Base-by-base conservation (phyloP, 1,140 invertebrate species). In the Ladona fulva region DNA sequence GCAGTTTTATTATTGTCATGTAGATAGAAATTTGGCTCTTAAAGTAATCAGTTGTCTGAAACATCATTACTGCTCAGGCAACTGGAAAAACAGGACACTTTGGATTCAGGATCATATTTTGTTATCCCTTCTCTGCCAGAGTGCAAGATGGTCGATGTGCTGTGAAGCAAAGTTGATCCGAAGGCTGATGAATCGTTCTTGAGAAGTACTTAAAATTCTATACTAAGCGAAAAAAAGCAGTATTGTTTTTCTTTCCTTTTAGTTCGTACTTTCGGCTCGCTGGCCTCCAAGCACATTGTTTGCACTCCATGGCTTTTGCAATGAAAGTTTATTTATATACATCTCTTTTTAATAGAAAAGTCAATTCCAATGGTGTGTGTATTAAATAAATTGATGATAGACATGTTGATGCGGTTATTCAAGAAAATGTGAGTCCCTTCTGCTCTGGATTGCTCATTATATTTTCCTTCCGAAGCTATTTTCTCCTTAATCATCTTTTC, bases 201-300 rank as follows among this genome's bases (percentile, higher is more conserved):
- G 52, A 66, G 52, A 66, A 66, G 52, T 66, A 66, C 52, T 66
- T 66, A 66, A 66, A 66, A 66, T 19, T 66, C n/a, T 22, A 19
- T 22, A 19, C 14, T 3, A 66, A 66, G 52, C 52, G 52, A 66
- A 66, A 66, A n/a, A 66, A 66, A 66, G n/a, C 52, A 66, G 52
- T 66, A 66, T 66, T 66, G 52, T 66, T 66, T 37, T 66, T 66
- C 52, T 66, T 66, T 66, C 52, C 52, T 66, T 66, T 6, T 66
- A 19, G 52, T 66, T 66, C 52, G 52, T 66, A 66, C 52, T 66
- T 66, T 66, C 52, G 52, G 52, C 52, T 66, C 44, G 78, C 80
- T 81, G 80, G 81, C 82, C 82, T 82, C 81, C 81, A 82, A 82
- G 79, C 82, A 83, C 82, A 83, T 83, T 83, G 82, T 83, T 83